Evolutionary conservation across 2,113 vertebrate species (phyloP).

Genomic region (Megalops atlanticus): DNA sequence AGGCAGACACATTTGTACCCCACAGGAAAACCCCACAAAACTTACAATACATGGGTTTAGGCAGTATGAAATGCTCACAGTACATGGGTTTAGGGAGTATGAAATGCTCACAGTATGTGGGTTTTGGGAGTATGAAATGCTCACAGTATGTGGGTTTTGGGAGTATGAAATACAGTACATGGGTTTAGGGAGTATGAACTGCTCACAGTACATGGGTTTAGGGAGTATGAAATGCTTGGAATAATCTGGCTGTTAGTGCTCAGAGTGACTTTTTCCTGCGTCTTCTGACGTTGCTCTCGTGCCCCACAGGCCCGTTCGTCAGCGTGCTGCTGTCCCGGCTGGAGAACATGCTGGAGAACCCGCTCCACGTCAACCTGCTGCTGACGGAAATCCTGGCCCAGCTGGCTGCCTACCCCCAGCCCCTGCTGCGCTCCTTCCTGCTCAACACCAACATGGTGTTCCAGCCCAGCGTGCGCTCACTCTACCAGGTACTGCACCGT

Average conservation of each 20-base stretch:
- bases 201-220: no score
- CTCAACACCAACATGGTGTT: slow-evolving; percentile 97
- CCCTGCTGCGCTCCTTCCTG: slow-evolving; percentile 92
- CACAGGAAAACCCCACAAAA: not conserved
- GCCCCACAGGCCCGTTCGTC: slow-evolving; percentile 85
- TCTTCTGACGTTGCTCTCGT: not conserved
- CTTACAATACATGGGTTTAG: no score
- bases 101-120: no score
- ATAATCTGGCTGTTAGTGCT: not conserved
- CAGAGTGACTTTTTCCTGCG: not conserved
- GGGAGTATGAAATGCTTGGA: no score
- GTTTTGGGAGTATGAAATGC: no score
- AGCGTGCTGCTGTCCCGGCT: slow-evolving; percentile 92
- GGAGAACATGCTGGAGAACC: slow-evolving; percentile 96
- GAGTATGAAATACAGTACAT: no score
- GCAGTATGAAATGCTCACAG: no score
- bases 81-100: no score
- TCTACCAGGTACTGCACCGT: slow-evolving; percentile 84
- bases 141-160: no score
- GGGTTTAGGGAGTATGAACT: no score
- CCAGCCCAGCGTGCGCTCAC: slow-evolving; percentile 90
- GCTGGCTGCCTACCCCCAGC: slow-evolving; percentile 91
- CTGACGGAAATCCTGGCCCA: slow-evolving; percentile 93
- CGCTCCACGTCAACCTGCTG: slow-evolving; percentile 89
- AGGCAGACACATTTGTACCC: not conserved